Base-by-base conservation (phyloP, 37 sponge, comb jelly and placozoan genomes). In the Petrosia ficiformis region DNA sequence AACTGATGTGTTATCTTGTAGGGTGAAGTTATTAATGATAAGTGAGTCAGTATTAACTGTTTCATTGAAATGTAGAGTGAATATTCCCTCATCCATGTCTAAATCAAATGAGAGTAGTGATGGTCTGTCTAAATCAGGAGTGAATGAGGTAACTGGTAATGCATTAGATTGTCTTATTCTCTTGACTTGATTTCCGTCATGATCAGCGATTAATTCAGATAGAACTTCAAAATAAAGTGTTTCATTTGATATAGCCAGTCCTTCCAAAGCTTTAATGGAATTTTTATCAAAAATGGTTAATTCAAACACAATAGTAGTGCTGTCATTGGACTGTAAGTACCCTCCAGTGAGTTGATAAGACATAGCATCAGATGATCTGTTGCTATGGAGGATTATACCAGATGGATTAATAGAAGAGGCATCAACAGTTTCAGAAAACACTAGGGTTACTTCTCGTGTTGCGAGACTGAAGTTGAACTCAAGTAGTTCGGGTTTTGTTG, bases 11-110 rank as follows among this genome's bases (percentile, higher is more conserved):
- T 81, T 78, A 52, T 91, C 86, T 36, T 88, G 92, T 16, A 95
- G 72, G 26, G 86, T 85, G 44, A 88, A 85, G 22, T 40, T 40
- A 14, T 63, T 43, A n/a, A 81, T 64, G 11, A 69, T 42, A 43
- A 95, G 42, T n/a, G 92, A 82, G 43, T 70, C 71, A 33, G 80
- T 84, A 82, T 95, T 85, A 33, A 95, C 92, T 25, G 96, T 95
- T 52, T 95, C 92, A 72, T 88, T 88, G 74, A 95, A 95, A 65
- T 88, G 85, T 1, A 95, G 78, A 2, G 67, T 61, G 3, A 95
- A 65, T 14, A 88, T 41, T 32, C 96, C 96, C 28, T 43, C 48
- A 65, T 95, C 64, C 92, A 95, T 91, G 57, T 95, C 89, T 0
- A 95, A 59, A 67, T 87, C 89, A 73, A 92, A 95, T 0, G 89